phyloP scores from a whole-genome alignment of 2,797 vertebrate genomes.

The Lateolabrax maculatus region DNA sequence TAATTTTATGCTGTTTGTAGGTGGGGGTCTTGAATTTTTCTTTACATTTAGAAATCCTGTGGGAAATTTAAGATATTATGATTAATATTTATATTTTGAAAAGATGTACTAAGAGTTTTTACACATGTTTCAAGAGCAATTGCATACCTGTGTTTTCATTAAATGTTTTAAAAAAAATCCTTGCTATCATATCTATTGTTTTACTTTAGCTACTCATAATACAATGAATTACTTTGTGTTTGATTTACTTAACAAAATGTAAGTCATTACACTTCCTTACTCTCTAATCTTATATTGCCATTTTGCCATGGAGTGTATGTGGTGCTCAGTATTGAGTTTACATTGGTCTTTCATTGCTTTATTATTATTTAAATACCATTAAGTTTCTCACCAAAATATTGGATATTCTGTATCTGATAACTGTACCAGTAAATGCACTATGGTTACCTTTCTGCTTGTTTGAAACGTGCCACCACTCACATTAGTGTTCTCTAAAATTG shows the following conservation, averaged over 20 bases:
- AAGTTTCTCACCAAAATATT: too few species aligned
- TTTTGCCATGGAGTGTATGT: too few species aligned
- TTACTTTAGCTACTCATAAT: background rate
- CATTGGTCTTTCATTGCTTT: too few species aligned
- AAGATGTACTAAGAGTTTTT: background rate
- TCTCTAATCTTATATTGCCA: background rate
- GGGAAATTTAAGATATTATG: background rate
- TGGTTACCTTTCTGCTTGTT: too few species aligned
- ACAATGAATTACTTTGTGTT: background rate
- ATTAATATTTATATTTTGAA: conserved; percentile 33
- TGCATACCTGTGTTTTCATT: conserved; percentile 37
- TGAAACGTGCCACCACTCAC: too few species aligned
- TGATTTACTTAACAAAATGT: background rate
- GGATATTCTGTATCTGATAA: too few species aligned
- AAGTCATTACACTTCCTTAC: background rate
- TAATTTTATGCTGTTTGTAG: background rate
- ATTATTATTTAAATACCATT: too few species aligned
- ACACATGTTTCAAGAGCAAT: conserved; percentile 8
- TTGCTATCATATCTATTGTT: background rate
- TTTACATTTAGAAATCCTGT: conserved; percentile 6
- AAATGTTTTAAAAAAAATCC: conserved; percentile 32
- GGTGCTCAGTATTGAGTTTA: background rate
- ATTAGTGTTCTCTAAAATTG: too few species aligned
- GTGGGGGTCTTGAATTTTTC: background rate
- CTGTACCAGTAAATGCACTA: too few species aligned